phyloP scores from a whole-genome alignment of 2,888 invertebrate genomes.

The Cephus spinipes region DNA sequence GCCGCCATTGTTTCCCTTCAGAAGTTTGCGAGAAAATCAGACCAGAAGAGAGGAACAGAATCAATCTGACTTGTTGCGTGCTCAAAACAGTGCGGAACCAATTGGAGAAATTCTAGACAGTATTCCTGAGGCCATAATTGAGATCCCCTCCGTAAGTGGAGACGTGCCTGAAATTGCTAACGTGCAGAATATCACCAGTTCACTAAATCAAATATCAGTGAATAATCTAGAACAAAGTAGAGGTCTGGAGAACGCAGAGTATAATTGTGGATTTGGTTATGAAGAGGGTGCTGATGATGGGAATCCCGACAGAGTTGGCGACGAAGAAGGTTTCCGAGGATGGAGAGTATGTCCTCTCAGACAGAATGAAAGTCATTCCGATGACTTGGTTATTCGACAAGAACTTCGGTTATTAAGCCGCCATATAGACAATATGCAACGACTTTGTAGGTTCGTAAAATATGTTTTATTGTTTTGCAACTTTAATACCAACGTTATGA shows the following conservation, averaged over 20 bases:
- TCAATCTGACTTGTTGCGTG: slow-evolving; percentile 14
- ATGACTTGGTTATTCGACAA: slow-evolving; percentile 42
- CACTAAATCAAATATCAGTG: neutral
- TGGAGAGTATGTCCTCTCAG: slow-evolving; percentile 12
- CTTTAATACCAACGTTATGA: neutral
- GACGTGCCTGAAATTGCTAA: neutral
- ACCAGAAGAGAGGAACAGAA: slow-evolving; percentile 33
- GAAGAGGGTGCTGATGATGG: neutral
- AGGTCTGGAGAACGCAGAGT: neutral
- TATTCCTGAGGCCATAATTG: neutral
- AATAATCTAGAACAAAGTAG: neutral
- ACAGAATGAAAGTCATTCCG: slow-evolving; percentile 4
- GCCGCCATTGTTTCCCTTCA: slow-evolving; percentile 51
- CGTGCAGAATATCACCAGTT: neutral
- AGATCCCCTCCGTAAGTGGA: neutral
- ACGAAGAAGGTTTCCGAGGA: slow-evolving; percentile 14
- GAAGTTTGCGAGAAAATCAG: slow-evolving; percentile 49
- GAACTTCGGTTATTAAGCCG: slow-evolving; percentile 56
- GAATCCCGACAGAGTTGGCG: neutral
- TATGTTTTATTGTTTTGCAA: neutral
- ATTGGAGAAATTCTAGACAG: neutral
- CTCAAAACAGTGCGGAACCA: neutral
- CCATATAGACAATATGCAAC: slow-evolving; percentile 61
- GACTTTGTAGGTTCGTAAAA: slow-evolving; percentile 52
- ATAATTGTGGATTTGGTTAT: neutral